Evolutionary conservation across 2,888 invertebrate species (phyloP).

Genomic region (Oligia fasciuncula): DNA sequence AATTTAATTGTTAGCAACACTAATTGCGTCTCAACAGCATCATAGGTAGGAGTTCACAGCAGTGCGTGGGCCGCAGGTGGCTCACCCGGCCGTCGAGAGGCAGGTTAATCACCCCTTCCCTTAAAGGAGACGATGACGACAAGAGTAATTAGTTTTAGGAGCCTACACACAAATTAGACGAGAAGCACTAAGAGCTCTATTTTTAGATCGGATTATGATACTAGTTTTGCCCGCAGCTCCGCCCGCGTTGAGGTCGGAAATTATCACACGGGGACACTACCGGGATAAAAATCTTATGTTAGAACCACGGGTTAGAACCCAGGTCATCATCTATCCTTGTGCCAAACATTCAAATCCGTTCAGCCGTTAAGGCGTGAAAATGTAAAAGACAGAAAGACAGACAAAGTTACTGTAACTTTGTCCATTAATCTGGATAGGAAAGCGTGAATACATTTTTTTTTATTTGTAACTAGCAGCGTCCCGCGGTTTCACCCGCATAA

Average conservation of each 20-base stretch:
- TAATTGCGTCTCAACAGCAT: slow-evolving; percentile 34
- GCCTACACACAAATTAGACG: slow-evolving; percentile 22
- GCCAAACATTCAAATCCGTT: not conserved
- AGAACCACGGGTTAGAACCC: not conserved
- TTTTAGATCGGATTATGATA: not conserved
- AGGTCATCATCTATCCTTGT: not conserved
- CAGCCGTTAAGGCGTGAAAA: too few species aligned
- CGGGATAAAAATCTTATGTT: not conserved
- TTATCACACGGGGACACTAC: too few species aligned
- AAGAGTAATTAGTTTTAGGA: slow-evolving; percentile 16
- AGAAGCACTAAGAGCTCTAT: slow-evolving; percentile 3
- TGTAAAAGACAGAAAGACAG: too few species aligned
- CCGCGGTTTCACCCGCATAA: too few species aligned
- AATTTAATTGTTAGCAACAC: slow-evolving; percentile 8
- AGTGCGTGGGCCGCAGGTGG: slow-evolving; percentile 47
- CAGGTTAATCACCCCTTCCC: slow-evolving; percentile 46
- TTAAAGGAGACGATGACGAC: slow-evolving; percentile 20
- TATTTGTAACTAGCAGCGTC: too few species aligned
- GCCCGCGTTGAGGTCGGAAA: not conserved
- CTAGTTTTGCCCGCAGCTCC: not conserved
- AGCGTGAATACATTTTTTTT: too few species aligned
- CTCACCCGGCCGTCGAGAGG: slow-evolving; percentile 8
- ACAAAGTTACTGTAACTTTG: too few species aligned
- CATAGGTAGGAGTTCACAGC: slow-evolving; percentile 32
- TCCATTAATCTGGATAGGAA: too few species aligned